Base-by-base conservation (phyloP, 1,140 invertebrate species). In the Drosophila orena region DNA sequence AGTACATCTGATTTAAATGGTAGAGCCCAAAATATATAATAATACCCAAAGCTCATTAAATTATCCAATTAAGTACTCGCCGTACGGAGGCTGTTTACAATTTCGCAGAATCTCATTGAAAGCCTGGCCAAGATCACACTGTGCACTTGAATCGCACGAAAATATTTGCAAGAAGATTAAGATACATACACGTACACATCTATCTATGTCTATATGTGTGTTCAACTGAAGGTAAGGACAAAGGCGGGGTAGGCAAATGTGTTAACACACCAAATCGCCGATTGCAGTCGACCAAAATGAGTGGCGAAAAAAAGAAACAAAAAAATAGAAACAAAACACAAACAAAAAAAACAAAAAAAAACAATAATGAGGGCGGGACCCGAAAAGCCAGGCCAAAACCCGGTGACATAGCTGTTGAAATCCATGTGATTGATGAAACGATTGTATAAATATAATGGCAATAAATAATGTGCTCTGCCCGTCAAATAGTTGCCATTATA, bases 371-470 rank as follows among this genome's bases (percentile, higher is more conserved):
- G 42, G 44, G 43, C 50, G 47, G 50, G 54, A 69, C 76, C 15
- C 49, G 0, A 52, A 52, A 35, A 52, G 49, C 30, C 49, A 14
- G 49, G 27, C 27, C 22, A 44, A 44, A 47, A 50, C 8, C 30
- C n/a, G 59, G 56, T 14, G 57, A 76, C 65, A 76, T 24, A 57
- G 46, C 81, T 85, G 81, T 85, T 85, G 81, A 85, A 85, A 85
- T 66, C 62, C 50, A 56, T 71, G 88, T 85, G 81, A 85, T 85
- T 85, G 81, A 85, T 85, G 81, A 85, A 88, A 78, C 75, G 79
- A 65, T 58, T 77, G 74, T 66, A 77, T 66, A 75, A 70, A 85
- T 78, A 77, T 88, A 85, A 86, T 85, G 69, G 50, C 66, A 56
- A 85, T 81, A 84, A 84, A 83, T 84, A 83, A 84, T 81, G 60